A percentile compares a stretch with the other conserved stretches of the same genome.
phyloP scores from a whole-genome alignment of 2,797 vertebrate species.

The Huso huso region DNA sequence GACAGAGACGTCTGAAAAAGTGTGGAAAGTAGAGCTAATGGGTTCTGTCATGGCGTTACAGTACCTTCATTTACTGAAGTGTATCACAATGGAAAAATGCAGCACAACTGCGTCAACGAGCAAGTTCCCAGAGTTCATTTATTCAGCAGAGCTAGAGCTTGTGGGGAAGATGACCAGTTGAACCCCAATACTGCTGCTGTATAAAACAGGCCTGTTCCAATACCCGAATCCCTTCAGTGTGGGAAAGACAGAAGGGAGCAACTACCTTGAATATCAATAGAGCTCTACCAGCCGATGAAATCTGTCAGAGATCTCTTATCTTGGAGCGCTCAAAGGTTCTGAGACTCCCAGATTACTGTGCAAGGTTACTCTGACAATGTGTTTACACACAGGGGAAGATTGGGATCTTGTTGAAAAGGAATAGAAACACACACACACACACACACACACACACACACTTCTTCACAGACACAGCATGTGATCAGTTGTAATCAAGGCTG shows the following conservation, averaged over 20 bases:
- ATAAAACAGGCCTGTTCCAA: no score
- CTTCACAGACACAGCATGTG: conserved; percentile 84
- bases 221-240: background rate
- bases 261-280: conserved; percentile 48
- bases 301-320: conserved; percentile 71
- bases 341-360: conserved; percentile 68
- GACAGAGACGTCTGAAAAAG: no score
- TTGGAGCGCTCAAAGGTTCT: conserved; percentile 69
- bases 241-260: conserved; percentile 30
- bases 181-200: no score
- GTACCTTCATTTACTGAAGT: no score
- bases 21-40: no score
- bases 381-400: conserved; percentile 77
- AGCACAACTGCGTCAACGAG: no score
- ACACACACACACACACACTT: conserved; percentile 20
- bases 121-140: no score
- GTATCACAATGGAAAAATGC: no score
- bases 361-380: conserved; percentile 74
- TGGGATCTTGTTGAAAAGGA: conserved; percentile 80
- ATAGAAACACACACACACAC: conserved; percentile 56
- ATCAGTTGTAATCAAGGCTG: conserved; percentile 95
- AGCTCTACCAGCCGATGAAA: conserved; percentile 65
- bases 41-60: no score
- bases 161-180: no score
- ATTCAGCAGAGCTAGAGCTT: no score